Percentiles rank a stretch among this genome's conserved stretches.
These are phyloP conservation scores for Valencia hispanica DNA, from an alignment of 2,797 vertebrate genomes.

Conservation along the genomic window DNA sequence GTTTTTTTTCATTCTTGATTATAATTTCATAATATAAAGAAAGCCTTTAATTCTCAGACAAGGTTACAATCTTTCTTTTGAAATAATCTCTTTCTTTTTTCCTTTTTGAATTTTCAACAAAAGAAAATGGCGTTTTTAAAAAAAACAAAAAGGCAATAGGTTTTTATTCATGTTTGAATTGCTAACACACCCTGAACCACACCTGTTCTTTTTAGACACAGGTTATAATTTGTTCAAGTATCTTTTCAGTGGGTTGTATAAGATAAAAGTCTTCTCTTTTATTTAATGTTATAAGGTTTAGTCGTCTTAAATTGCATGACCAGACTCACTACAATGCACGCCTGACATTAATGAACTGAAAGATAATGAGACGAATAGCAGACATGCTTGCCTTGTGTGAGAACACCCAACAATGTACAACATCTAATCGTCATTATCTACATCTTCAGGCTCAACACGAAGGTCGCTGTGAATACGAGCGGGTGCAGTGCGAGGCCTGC, in stretches of 20 bases:
- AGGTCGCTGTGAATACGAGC: constrained; percentile 80
- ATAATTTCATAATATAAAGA: not conserved
- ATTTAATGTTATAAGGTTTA: not conserved
- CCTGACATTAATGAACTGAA: not conserved
- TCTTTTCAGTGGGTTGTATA: not conserved
- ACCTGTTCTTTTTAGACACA: not conserved
- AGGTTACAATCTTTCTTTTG: not conserved
- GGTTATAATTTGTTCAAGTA: not conserved
- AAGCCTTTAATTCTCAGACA: not conserved
- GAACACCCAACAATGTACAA: not conserved
- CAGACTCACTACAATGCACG: not conserved
- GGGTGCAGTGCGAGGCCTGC: constrained; percentile 81
- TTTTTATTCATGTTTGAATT: constrained; percentile 21
- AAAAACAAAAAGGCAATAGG: not conserved
- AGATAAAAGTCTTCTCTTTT: not conserved
- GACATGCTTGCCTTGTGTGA: not conserved
- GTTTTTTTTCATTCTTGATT: not conserved
- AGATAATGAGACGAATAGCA: not conserved
- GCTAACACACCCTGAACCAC: not conserved
- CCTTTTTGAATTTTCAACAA: not conserved
- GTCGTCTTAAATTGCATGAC: not conserved
- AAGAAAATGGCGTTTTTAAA: not conserved
- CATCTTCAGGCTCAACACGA: constrained; percentile 79
- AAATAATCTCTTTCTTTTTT: not conserved
- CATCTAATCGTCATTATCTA: not conserved